Percentiles rank a stretch among this genome's conserved stretches.
Evolutionary conservation across 2,113 vertebrate species (phyloP).

Genomic region (Lipophrys pholis): DNA sequence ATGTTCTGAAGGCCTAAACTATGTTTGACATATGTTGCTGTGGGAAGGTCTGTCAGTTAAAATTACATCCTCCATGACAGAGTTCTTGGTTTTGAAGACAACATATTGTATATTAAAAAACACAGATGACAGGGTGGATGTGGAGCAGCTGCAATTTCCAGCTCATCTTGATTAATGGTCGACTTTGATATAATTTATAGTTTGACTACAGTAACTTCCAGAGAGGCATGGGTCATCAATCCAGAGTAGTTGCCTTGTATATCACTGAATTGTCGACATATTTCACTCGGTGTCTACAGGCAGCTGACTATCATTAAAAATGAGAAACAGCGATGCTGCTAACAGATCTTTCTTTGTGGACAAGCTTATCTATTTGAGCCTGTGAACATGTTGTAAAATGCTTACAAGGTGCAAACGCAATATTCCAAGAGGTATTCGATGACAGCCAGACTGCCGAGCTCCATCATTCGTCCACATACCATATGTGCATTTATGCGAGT

Average conservation of each 20-base stretch:
- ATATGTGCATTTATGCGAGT: conserved; percentile 45
- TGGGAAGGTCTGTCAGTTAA: conserved; percentile 29
- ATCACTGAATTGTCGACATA: conserved; percentile 32
- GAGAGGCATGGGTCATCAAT: conserved; percentile 35
- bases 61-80: conserved; percentile 29
- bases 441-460: conserved; percentile 49
- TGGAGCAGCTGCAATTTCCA: conserved; percentile 33
- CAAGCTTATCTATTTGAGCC: conserved; percentile 56
- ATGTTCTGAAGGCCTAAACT: conserved; percentile 29
- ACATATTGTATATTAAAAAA: conserved; percentile 23
- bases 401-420: conserved; percentile 42
- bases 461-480: conserved; percentile 53
- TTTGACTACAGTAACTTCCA: conserved; percentile 17
- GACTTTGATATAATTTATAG: conserved; percentile 50
- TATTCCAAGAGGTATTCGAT: conserved; percentile 52
- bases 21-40: conserved; percentile 26
- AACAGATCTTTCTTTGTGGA: conserved; percentile 46
- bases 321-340: conserved; percentile 43
- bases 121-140: conserved; percentile 7
- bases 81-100: conserved; percentile 23
- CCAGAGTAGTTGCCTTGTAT: conserved; percentile 39
- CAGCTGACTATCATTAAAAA: conserved; percentile 53
- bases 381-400: conserved; percentile 40
- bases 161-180: conserved; percentile 46
- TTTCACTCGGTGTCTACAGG: conserved; percentile 27